Evolutionary conservation across 2,888 invertebrate genomes (phyloP).

Genomic region (Acutogordius australiensis): DNA sequence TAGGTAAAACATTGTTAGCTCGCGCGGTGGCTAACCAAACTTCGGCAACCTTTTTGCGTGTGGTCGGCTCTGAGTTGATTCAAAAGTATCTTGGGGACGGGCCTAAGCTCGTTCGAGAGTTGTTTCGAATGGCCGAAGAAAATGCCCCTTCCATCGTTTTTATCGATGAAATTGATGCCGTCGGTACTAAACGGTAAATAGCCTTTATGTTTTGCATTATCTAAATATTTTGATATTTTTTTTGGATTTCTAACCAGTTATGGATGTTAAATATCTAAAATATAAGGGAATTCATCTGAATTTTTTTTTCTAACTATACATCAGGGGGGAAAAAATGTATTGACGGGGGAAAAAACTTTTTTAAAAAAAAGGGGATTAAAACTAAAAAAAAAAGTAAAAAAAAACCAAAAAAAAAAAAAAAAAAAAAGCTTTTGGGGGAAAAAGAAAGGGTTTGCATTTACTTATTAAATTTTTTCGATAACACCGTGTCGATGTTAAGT

Average conservation of each 20-base stretch:
- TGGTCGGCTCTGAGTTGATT: constrained; percentile 94
- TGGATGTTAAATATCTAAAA: not conserved
- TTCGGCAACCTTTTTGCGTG: constrained; percentile 84
- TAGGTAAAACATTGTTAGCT: constrained; percentile 63
- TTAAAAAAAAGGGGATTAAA: no score
- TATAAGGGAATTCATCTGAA: not conserved
- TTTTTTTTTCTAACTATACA: not conserved
- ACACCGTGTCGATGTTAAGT: no score
- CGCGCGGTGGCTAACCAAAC: constrained; percentile 99
- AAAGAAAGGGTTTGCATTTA: no score
- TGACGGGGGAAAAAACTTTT: no score
- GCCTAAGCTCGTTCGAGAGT: constrained; percentile 77
- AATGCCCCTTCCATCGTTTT: constrained; percentile 98
- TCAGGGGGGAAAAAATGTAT: no score
- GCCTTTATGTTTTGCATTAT: not conserved
- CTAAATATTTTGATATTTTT: not conserved
- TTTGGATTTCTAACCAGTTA: not conserved
- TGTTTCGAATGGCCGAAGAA: constrained; percentile 95
- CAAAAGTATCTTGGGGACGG: constrained; percentile 94
- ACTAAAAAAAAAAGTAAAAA: no score
- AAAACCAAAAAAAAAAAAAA: no score
- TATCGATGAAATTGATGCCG: constrained; percentile 97
- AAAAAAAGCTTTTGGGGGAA: no score
- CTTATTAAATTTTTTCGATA: no score
- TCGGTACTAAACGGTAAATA: constrained; percentile 53